A percentile compares a stretch with the other conserved stretches of the same genome.
Conservation (phyloP, 1,140 invertebrate species). For the Parapsyche elsis region DNA sequence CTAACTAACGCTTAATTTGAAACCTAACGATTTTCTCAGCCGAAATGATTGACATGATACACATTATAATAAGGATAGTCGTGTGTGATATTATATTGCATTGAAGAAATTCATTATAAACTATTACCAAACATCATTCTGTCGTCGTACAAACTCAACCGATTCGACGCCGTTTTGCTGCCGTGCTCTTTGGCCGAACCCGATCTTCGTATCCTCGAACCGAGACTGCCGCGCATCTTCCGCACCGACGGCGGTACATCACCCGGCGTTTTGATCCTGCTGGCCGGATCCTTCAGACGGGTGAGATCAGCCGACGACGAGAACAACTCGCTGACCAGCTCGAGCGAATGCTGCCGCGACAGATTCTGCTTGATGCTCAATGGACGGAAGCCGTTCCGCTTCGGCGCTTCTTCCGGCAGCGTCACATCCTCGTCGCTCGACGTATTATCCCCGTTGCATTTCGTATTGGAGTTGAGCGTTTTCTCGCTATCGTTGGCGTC, state of each 20-base stretch:
- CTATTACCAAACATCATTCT: constrained; percentile 79
- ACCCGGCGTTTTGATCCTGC: constrained; percentile 83
- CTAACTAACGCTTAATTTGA: neutral
- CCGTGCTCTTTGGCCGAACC: constrained; percentile 61
- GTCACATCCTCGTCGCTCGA: constrained; percentile 8
- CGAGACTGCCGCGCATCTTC: constrained; percentile 70
- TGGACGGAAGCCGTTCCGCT: constrained; percentile 33
- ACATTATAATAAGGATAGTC: neutral
- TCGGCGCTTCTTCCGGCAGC: constrained; percentile 37
- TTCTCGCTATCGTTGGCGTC: constrained; percentile 14
- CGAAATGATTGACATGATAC: neutral
- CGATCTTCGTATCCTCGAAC: constrained; percentile 59
- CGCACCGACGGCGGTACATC: constrained; percentile 81
- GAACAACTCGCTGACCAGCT: constrained; percentile 78
- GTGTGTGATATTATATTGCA: neutral
- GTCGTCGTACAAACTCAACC: constrained; percentile 88
- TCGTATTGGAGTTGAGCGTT: constrained; percentile 16
- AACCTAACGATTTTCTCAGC: neutral
- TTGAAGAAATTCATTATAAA: constrained; percentile 57
- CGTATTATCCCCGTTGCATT: constrained; percentile 30
- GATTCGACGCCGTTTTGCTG: constrained; percentile 64
- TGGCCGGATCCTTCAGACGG: constrained; percentile 77
- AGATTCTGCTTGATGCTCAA: constrained; percentile 59
- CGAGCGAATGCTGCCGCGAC: constrained; percentile 72
- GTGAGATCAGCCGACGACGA: constrained; percentile 68